Percentiles rank a stretch among this genome's conserved stretches.
Conservation (phyloP, 2,888 invertebrate species). For the Andrena haemorrhoa region DNA sequence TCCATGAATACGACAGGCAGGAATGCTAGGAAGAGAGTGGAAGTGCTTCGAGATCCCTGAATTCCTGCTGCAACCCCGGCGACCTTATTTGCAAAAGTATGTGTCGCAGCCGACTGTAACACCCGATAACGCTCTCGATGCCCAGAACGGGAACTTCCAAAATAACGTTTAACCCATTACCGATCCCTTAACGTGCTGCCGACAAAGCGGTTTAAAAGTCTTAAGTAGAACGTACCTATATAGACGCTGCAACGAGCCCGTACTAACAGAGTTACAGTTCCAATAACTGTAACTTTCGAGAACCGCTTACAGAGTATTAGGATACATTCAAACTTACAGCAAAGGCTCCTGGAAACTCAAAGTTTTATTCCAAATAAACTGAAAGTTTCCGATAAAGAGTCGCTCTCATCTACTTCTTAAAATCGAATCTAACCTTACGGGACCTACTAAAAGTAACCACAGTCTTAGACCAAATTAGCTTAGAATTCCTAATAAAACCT, state of each 20-base stretch:
- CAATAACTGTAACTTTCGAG: slow-evolving; percentile 12
- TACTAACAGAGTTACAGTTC: not conserved
- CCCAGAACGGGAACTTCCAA: slow-evolving; percentile 1
- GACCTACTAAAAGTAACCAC: too few relatives aligned
- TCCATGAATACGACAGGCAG: slow-evolving; percentile 56
- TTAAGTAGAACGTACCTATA: not conserved
- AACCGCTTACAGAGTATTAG: not conserved
- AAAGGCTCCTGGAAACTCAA: not conserved
- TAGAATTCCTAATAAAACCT: too few relatives aligned
- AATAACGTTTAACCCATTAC: slow-evolving; percentile 11
- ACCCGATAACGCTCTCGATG: slow-evolving; percentile 33
- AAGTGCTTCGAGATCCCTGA: slow-evolving; percentile 26
- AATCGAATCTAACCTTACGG: not conserved
- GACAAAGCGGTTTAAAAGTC: not conserved
- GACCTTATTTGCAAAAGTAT: slow-evolving; percentile 58
- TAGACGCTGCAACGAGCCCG: not conserved
- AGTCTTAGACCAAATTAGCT: too few relatives aligned
- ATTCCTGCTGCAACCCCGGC: slow-evolving; percentile 36
- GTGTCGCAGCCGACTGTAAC: slow-evolving; percentile 35
- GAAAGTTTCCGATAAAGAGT: not conserved
- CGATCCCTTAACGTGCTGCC: not conserved
- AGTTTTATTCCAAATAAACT: not conserved
- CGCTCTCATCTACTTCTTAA: not conserved
- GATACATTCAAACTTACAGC: not conserved
- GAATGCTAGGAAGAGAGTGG: slow-evolving; percentile 29